Percentiles rank a stretch among this genome's conserved stretches.
These are phyloP conservation scores for Andrena marginata DNA, from an alignment of 2,888 invertebrate genomes.

Conservation along the genomic window DNA sequence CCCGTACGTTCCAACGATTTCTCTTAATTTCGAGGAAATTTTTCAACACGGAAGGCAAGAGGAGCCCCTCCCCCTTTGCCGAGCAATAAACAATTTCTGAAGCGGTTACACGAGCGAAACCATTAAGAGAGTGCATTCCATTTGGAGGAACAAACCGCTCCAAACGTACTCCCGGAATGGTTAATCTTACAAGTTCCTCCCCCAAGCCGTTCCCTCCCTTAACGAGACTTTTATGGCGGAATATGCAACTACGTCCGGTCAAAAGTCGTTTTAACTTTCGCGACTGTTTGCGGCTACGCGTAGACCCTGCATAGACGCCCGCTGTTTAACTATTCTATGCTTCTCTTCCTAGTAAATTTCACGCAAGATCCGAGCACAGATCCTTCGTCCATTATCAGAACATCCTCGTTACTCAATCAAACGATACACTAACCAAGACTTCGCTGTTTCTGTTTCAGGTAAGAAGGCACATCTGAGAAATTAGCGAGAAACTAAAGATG, in stretches of 20 bases:
- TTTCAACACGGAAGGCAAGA: neutral
- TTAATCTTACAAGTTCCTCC: conserved; percentile 42
- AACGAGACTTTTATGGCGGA: conserved; percentile 54
- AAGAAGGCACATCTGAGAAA: conserved; percentile 63
- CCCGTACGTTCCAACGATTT: neutral
- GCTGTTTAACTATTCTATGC: conserved; percentile 27
- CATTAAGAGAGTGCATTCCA: conserved; percentile 35
- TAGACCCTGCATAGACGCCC: conserved; percentile 5
- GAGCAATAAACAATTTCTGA: conserved; percentile 25
- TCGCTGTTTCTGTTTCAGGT: conserved; percentile 76
- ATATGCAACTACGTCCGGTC: conserved; percentile 47
- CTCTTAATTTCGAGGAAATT: neutral
- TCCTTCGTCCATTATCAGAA: neutral
- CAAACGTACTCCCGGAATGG: conserved; percentile 39
- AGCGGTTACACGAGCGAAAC: neutral
- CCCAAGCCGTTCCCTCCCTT: conserved; percentile 24
- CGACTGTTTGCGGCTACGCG: conserved; percentile 27
- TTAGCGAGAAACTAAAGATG: conserved; percentile 3
- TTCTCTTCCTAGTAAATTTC: conserved; percentile 7
- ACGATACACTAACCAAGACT: conserved; percentile 54
- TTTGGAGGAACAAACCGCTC: conserved; percentile 34
- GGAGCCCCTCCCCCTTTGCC: too few species aligned
- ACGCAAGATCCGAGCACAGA: neutral
- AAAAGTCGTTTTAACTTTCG: conserved; percentile 56
- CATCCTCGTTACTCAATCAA: neutral